These are phyloP conservation scores for Rapana venosa DNA, from an alignment of 2,888 invertebrate genomes.

Conservation along the genomic window DNA sequence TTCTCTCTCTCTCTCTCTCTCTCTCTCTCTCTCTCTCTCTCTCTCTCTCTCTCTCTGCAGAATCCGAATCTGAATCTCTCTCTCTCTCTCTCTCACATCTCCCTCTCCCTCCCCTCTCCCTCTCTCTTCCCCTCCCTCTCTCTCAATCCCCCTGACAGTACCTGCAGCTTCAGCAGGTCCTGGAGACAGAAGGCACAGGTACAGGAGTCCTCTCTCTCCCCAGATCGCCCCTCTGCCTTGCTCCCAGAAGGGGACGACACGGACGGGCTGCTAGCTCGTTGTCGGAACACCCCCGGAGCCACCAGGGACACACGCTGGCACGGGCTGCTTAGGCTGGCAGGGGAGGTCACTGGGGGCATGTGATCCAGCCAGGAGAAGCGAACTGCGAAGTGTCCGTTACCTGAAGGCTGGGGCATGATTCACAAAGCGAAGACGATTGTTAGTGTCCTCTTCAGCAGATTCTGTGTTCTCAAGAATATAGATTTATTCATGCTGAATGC, in stretches of 20 bases:
- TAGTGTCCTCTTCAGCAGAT: background rate
- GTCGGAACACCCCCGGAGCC: background rate
- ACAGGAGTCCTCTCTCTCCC: constrained; percentile 30
- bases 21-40: background rate
- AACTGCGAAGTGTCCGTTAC: constrained; percentile 68
- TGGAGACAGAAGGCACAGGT: constrained; percentile 41
- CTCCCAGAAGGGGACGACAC: constrained; percentile 19
- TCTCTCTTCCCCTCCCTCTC: background rate
- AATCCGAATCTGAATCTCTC: background rate
- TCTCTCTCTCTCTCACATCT: too few species aligned
- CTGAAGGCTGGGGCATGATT: constrained; percentile 55
- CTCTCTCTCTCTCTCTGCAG: background rate
- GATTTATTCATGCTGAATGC: too few species aligned
- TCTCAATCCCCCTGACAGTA: constrained; percentile 37
- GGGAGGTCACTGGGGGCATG: constrained; percentile 65
- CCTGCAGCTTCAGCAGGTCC: constrained; percentile 70
- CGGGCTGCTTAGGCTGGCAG: constrained; percentile 55
- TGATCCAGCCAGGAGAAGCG: constrained; percentile 69
- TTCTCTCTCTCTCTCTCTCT: too few species aligned
- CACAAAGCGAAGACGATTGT: too few species aligned
- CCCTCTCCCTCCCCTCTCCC: background rate
- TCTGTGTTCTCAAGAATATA: background rate
- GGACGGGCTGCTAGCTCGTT: constrained; percentile 32
- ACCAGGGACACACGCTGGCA: constrained; percentile 56
- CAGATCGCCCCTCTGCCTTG: background rate